phyloP scores from a whole-genome alignment of 2,113 vertebrate genomes.

The Tenrec ecaudatus region DNA sequence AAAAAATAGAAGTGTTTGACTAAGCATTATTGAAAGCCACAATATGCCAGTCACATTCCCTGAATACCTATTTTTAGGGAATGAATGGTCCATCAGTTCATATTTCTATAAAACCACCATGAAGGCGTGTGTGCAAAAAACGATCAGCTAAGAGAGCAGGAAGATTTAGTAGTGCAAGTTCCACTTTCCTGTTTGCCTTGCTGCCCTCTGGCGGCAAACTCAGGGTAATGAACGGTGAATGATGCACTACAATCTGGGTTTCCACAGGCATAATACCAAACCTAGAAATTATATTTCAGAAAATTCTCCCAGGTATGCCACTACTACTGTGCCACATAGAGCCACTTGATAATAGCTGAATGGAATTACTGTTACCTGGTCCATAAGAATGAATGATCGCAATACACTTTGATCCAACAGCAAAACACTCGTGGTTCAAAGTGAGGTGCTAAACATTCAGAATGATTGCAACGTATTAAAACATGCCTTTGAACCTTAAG shows the following conservation, averaged over 20 bases:
- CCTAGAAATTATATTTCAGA: conserved; percentile 46
- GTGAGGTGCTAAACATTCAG: background rate
- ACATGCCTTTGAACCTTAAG: conserved; percentile 33
- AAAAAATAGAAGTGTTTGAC: conserved; percentile 59
- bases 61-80: conserved; percentile 48
- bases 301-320: conserved; percentile 26
- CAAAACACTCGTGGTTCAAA: conserved; percentile 48
- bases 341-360: conserved; percentile 34
- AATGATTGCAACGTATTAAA: conserved; percentile 54
- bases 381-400: conserved; percentile 33
- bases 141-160: background rate
- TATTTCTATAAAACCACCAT: conserved; percentile 52
- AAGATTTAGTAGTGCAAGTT: conserved; percentile 30
- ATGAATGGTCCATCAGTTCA: background rate
- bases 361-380: conserved; percentile 13
- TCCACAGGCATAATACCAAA: conserved; percentile 3
- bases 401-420: conserved; percentile 48
- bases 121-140: conserved; percentile 40
- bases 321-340: conserved; percentile 42
- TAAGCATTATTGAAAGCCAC: background rate
- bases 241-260: background rate
- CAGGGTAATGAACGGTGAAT: background rate
- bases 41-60: background rate
- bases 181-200: conserved; percentile 30
- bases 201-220: conserved; percentile 59